Conservation (phyloP, 2,797 vertebrate genomes). For the Phrynocephalus forsythii region DNA sequence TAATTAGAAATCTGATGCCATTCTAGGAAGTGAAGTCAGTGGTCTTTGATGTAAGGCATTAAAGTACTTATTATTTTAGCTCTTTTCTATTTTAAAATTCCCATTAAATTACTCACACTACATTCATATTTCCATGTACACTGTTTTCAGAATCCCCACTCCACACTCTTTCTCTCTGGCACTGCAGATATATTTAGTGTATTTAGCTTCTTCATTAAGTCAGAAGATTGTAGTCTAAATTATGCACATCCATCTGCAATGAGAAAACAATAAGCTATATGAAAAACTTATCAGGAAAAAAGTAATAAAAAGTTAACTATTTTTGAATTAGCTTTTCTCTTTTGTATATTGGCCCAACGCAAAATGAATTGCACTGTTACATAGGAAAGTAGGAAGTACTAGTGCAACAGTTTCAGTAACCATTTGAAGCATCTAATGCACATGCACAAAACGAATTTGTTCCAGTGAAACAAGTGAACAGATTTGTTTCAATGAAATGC, state of each 20-base stretch:
- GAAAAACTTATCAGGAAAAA: conserved; percentile 22
- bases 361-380: not conserved
- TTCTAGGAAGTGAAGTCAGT: conserved; percentile 39
- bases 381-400: not conserved
- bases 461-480: fast-evolving
- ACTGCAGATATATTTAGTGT: not conserved
- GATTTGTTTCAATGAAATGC: not conserved
- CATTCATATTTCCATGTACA: not conserved
- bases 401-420: not conserved
- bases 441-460: not conserved
- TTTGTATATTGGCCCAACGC: conserved; percentile 6
- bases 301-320: conserved; percentile 20
- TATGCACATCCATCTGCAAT: not conserved
- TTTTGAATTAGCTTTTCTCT: conserved; percentile 24
- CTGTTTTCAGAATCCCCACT: conserved; percentile 5
- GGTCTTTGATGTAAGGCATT: conserved; percentile 12
- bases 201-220: not conserved
- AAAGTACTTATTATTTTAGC: not conserved
- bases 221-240: not conserved
- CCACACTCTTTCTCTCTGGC: not conserved
- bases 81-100: not conserved
- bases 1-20: conserved; percentile 35
- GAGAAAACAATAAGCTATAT: conserved; percentile 9
- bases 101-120: not conserved
- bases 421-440: not conserved